Percentiles rank a stretch among this genome's conserved stretches.
These are phyloP conservation scores for Meiosimyza platycephala DNA, from an alignment of 2,888 invertebrate species.

Conservation along the genomic window DNA sequence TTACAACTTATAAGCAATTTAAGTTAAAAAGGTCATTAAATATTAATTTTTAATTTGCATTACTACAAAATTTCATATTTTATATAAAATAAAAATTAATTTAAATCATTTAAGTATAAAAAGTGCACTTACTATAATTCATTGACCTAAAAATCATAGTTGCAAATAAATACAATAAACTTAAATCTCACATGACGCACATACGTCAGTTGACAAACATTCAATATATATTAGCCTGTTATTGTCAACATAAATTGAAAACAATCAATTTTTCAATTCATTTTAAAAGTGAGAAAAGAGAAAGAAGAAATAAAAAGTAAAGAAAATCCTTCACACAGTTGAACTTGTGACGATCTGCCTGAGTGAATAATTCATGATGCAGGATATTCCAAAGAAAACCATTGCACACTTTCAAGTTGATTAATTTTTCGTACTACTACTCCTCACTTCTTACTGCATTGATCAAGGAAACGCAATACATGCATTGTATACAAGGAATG, in stretches of 20 bases:
- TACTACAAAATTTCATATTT: too few species aligned
- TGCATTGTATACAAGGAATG: neutral
- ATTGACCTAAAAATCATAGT: neutral
- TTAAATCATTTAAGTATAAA: too few species aligned
- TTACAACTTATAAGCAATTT: too few species aligned
- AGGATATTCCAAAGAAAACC: neutral
- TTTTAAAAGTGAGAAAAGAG: neutral
- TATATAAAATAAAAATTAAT: too few species aligned
- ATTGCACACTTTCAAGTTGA: constrained; percentile 18
- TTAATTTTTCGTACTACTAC: constrained; percentile 1
- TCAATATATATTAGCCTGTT: constrained; percentile 14
- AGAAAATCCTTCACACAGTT: neutral
- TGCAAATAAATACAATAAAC: neutral
- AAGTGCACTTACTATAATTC: too few species aligned
- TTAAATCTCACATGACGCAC: neutral
- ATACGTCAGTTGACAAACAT: neutral
- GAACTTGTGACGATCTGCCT: neutral
- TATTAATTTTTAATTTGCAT: too few species aligned
- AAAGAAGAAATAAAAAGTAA: neutral
- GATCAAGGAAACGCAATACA: neutral
- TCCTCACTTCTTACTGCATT: neutral
- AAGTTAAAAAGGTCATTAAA: too few species aligned
- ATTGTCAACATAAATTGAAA: constrained; percentile 26
- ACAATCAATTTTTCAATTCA: constrained; percentile 27
- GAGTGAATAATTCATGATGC: constrained; percentile 20